Evolutionary conservation across 92 coral and sea anemone species (phyloP).

Genomic region (Palythoa caribaeorum): DNA sequence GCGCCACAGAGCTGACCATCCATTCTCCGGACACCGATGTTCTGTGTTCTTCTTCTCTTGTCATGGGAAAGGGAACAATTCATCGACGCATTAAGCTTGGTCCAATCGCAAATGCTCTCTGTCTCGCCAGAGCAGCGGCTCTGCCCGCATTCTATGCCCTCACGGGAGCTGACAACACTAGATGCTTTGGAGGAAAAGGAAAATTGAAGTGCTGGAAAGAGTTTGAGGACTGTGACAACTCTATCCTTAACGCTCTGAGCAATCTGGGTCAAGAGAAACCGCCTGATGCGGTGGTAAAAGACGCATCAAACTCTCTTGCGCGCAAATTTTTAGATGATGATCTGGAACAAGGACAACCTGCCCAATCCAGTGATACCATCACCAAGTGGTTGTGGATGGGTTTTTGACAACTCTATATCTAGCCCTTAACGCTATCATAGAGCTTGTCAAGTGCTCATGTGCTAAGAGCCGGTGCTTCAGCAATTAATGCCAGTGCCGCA

Average conservation of each 20-base stretch:
- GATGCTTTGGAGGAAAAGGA: background rate
- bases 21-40: slow-evolving; percentile 21
- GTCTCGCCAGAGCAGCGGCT: background rate
- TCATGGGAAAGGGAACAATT: background rate
- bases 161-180: slow-evolving; percentile 5
- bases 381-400: slow-evolving; percentile 51
- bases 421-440: slow-evolving; percentile 36
- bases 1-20: slow-evolving; percentile 20
- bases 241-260: slow-evolving; percentile 3
- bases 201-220: slow-evolving; percentile 43
- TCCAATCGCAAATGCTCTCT: background rate
- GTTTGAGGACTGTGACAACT: slow-evolving; percentile 37
- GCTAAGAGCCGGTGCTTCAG: slow-evolving; percentile 4
- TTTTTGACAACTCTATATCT: slow-evolving; percentile 51
- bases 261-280: slow-evolving; percentile 7
- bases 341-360: slow-evolving; percentile 48
- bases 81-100: background rate
- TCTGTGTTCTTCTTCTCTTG: background rate
- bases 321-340: background rate
- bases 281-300: background rate
- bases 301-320: background rate
- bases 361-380: slow-evolving; percentile 41
- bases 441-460: slow-evolving; percentile 48
- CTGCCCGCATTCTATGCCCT: background rate
- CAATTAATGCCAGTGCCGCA: slow-evolving; percentile 46